Evolutionary conservation across 2,113 vertebrate genomes (phyloP).

Genomic region (Myrmophylax atrothorax): DNA sequence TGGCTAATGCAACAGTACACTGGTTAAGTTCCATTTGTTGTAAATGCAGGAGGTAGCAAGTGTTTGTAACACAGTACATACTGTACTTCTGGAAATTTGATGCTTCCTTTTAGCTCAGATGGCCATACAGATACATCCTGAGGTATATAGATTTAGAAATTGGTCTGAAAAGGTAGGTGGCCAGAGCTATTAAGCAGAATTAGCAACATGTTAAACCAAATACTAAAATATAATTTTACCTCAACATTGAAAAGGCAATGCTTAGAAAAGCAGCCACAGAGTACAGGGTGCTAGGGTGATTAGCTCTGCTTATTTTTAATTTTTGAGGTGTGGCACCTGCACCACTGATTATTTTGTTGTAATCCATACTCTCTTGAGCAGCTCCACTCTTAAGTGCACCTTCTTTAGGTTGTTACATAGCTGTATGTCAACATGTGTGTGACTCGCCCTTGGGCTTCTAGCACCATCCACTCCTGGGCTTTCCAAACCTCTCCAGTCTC

Average conservation of each 20-base stretch:
- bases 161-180: not conserved
- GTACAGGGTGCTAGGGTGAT: not conserved
- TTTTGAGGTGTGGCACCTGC: not conserved
- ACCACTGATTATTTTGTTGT: not conserved
- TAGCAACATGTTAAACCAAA: not conserved
- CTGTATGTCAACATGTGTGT: not conserved
- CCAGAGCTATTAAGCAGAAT: not conserved
- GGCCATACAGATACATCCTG: not conserved
- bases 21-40: not conserved
- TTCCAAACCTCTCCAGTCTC: not conserved
- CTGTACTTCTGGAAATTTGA: not conserved
- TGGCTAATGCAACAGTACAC: rapidly evolving
- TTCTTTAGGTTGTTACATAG: not conserved
- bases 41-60: not conserved
- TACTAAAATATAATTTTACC: not conserved
- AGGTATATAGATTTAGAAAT: not conserved
- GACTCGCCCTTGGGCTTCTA: not conserved
- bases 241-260: not conserved
- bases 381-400: not conserved
- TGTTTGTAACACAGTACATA: not conserved
- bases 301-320: not conserved
- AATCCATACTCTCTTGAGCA: not conserved
- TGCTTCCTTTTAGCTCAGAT: not conserved
- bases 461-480: not conserved
- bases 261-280: not conserved